Conservation (phyloP, 2,888 invertebrate genomes). For the Scaptomyza reducta region DNA sequence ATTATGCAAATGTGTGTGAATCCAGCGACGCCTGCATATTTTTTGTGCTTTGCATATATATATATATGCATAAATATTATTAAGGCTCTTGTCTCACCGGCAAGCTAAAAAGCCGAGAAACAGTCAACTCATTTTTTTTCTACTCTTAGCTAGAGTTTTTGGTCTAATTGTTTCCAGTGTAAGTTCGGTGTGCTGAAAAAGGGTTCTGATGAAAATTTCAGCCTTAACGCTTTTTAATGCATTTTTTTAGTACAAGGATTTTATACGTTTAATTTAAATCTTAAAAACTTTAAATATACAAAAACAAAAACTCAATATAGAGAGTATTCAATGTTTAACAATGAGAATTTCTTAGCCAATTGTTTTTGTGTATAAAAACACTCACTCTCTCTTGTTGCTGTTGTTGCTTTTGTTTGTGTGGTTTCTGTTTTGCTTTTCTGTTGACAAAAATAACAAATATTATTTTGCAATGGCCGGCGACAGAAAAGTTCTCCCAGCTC, state of each 20-base stretch:
- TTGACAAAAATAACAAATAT: constrained; percentile 57
- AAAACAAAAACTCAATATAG: too few species aligned
- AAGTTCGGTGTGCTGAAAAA: not conserved
- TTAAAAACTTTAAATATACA: too few species aligned
- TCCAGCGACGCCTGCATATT: constrained; percentile 19
- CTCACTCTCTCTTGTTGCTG: constrained; percentile 2
- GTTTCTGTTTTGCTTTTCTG: constrained; percentile 56
- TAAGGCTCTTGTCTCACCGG: constrained; percentile 18
- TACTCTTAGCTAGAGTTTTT: not conserved
- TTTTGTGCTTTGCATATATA: constrained; percentile 43
- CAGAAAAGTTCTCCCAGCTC: constrained; percentile 52
- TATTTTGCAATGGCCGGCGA: constrained; percentile 51
- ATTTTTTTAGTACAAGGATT: not conserved
- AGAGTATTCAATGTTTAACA: not conserved
- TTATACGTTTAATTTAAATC: too few species aligned
- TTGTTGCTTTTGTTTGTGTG: constrained; percentile 17
- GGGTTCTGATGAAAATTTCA: not conserved
- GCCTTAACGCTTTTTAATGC: not conserved
- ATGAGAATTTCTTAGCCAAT: not conserved
- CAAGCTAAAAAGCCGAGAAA: constrained; percentile 14
- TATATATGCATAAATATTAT: constrained; percentile 32
- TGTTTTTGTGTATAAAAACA: constrained; percentile 13
- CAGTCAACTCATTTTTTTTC: constrained; percentile 39
- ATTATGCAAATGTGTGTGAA: constrained; percentile 68
- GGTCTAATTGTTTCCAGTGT: not conserved